Percentiles rank a stretch among this genome's conserved stretches.
phyloP scores from a whole-genome alignment of 2,113 vertebrate genomes.

The Lasiurus cinereus region DNA sequence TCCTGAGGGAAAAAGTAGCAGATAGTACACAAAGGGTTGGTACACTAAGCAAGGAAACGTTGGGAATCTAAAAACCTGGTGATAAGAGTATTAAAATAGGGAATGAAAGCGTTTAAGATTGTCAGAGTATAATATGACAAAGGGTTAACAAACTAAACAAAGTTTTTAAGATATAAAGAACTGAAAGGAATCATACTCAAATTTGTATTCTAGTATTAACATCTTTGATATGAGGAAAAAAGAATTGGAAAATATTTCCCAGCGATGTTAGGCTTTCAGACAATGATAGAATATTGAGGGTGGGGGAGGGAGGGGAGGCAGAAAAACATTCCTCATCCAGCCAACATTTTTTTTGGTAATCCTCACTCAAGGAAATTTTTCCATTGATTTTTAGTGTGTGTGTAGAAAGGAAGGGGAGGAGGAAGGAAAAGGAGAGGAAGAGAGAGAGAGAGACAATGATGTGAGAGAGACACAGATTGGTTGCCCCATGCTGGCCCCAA shows the following conservation, averaged over 20 bases:
- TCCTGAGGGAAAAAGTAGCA: conserved; percentile 10
- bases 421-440: too few relatives aligned
- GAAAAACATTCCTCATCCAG: not conserved
- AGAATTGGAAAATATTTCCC: not conserved
- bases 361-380: too few relatives aligned
- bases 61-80: not conserved
- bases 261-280: not conserved
- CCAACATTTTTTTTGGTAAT: too few relatives aligned
- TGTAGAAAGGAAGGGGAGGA: too few relatives aligned
- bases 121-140: not conserved
- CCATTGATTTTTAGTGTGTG: too few relatives aligned
- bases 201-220: not conserved
- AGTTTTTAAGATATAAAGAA: conserved; percentile 2
- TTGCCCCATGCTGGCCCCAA: too few relatives aligned
- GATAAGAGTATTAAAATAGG: not conserved
- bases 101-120: not conserved
- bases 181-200: conserved; percentile 1
- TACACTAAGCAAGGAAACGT: not conserved
- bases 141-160: conserved; percentile 15
- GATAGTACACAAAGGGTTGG: not conserved
- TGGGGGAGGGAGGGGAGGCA: not conserved
- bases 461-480: too few relatives aligned
- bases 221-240: not conserved
- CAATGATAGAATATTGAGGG: not conserved
- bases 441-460: too few relatives aligned